phyloP scores from a whole-genome alignment of 2,797 vertebrate species.

The Chaunax sp. region DNA sequence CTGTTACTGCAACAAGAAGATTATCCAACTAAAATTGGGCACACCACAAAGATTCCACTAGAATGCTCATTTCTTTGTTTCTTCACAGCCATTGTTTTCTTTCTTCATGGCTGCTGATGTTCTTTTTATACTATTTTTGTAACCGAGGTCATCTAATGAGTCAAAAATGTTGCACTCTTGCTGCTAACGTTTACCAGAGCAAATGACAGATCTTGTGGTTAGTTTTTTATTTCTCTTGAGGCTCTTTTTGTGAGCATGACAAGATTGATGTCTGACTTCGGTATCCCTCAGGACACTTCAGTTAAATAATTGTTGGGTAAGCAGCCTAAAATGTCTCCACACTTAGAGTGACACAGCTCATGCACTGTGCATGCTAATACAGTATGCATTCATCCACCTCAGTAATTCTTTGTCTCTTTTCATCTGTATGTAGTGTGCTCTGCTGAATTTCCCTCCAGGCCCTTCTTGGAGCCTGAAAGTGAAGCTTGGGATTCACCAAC shows the following conservation, averaged over 20 bases:
- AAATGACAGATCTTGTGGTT: conserved; percentile 1
- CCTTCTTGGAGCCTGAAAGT: conserved; percentile 24
- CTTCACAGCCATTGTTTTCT: no score
- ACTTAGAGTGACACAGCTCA: no score
- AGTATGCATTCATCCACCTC: neutral
- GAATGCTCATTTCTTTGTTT: no score
- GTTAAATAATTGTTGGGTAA: conserved; percentile 35
- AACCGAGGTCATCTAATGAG: neutral
- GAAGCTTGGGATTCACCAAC: conserved; percentile 32
- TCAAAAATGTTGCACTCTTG: neutral
- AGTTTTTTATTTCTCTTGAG: conserved; percentile 3
- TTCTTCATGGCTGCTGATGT: no score
- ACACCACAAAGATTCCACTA: neutral
- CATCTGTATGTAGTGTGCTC: conserved; percentile 10
- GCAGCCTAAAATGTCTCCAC: no score
- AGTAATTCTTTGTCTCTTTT: conserved; percentile 1
- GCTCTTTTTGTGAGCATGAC: neutral
- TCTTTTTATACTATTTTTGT: neutral
- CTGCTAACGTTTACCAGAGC: conserved; percentile 13
- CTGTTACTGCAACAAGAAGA: neutral
- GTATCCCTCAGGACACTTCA: conserved; percentile 20
- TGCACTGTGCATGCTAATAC: no score
- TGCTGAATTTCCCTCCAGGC: conserved; percentile 22
- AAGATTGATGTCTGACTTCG: conserved; percentile 22
- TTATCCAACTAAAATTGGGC: neutral